These are phyloP conservation scores for Dendroctonus valens DNA, from an alignment of 1,140 invertebrate species.

Conservation along the genomic window DNA sequence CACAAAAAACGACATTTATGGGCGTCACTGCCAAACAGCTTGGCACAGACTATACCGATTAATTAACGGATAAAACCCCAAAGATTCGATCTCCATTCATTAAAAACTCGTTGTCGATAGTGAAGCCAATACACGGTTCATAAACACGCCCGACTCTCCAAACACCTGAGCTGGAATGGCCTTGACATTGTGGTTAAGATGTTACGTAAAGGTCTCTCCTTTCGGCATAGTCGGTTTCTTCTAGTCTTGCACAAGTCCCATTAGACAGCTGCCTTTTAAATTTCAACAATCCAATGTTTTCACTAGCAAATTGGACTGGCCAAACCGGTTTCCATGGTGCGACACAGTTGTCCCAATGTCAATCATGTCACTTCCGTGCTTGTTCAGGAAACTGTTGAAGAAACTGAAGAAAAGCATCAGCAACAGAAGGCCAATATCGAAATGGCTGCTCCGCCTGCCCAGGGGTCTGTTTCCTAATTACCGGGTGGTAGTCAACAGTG, in stretches of 20 bases:
- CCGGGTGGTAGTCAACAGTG: conserved; percentile 11
- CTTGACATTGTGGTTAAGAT: neutral
- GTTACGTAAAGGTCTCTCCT: neutral
- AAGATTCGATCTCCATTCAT: neutral
- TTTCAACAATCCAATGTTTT: too few relatives aligned
- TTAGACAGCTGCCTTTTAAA: too few relatives aligned
- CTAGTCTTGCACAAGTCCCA: too few relatives aligned
- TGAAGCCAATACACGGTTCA: neutral
- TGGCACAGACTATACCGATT: too few relatives aligned
- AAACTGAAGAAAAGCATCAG: neutral
- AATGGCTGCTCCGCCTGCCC: conserved; percentile 18
- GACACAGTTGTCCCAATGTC: too few relatives aligned
- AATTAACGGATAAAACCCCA: too few relatives aligned
- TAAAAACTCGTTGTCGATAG: neutral
- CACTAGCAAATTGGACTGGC: too few relatives aligned
- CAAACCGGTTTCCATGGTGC: too few relatives aligned
- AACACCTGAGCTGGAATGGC: neutral
- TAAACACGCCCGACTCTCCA: conserved; percentile 1
- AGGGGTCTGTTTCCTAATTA: conserved; percentile 18
- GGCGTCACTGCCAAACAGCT: too few relatives aligned
- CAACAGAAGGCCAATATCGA: conserved; percentile 7
- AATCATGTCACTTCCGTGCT: too few relatives aligned
- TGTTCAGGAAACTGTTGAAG: neutral
- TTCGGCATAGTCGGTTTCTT: neutral
- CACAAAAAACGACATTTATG: too few relatives aligned